phyloP scores from a whole-genome alignment of 2,113 vertebrate genomes.

The Dermatemys mawii region DNA sequence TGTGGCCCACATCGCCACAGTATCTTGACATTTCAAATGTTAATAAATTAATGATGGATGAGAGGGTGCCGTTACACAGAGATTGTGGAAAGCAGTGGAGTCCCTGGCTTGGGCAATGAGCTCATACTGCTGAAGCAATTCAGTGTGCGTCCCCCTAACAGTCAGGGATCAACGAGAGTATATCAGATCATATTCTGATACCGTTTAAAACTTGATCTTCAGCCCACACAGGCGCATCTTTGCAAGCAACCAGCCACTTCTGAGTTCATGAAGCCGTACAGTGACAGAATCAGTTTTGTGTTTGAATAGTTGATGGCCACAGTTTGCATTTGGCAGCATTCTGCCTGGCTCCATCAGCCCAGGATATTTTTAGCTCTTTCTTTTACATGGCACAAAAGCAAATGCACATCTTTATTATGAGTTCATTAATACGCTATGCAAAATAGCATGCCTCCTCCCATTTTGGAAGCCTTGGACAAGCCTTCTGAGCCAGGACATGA shows the following conservation, averaged over 20 bases:
- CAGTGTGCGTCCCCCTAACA: background rate
- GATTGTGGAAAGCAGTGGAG: background rate
- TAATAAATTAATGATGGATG: too few relatives aligned
- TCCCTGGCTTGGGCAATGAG: background rate
- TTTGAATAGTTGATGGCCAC: background rate
- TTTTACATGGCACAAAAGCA: background rate
- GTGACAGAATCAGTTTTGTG: background rate
- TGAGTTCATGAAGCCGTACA: rapidly evolving
- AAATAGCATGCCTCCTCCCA: rapidly evolving
- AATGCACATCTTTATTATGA: rapidly evolving
- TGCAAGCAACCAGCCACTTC: rapidly evolving
- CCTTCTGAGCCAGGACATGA: background rate
- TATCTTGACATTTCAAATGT: background rate
- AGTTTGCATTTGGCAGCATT: background rate
- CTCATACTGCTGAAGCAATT: background rate
- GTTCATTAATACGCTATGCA: background rate
- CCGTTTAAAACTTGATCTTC: rapidly evolving
- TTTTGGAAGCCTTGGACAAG: background rate
- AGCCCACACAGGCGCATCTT: rapidly evolving
- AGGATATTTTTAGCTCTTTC: background rate
- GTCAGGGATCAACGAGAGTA: background rate
- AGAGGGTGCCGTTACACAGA: background rate
- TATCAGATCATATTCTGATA: rapidly evolving
- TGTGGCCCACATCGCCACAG: background rate
- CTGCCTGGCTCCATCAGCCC: background rate